Conservation (phyloP, 2,113 vertebrate genomes). For the Phocoena sinus region DNA sequence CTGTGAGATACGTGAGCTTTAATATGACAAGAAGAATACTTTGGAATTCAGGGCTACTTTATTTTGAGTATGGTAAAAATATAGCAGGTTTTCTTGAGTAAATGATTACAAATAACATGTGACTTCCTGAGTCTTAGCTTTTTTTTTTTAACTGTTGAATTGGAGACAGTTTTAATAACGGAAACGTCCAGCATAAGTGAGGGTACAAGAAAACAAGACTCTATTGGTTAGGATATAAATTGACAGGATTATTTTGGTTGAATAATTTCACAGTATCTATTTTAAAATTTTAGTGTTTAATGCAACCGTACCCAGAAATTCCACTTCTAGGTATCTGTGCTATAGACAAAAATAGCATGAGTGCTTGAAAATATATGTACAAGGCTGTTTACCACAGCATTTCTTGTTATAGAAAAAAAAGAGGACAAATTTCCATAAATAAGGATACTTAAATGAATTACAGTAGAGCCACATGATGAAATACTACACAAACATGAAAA, state of each 20-base stretch:
- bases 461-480: not conserved
- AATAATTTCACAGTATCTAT: not conserved
- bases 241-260: not conserved
- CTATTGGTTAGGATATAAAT: not conserved
- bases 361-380: not conserved
- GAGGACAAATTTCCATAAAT: not conserved
- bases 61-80: slow-evolving; percentile 3
- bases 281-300: slow-evolving; percentile 21
- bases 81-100: not conserved
- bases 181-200: not conserved
- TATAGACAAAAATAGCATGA: not conserved
- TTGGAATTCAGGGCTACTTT: slow-evolving; percentile 1
- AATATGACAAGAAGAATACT: slow-evolving; percentile 21
- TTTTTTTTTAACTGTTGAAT: not conserved
- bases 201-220: not conserved
- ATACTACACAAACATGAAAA: not conserved
- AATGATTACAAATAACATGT: not conserved
- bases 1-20: not conserved
- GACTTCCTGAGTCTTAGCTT: slow-evolving; percentile 3
- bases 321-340: not conserved
- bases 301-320: not conserved
- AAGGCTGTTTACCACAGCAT: not conserved
- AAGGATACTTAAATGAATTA: not conserved
- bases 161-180: not conserved
- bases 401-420: not conserved